Evolutionary conservation across 2,113 vertebrate genomes (phyloP), one percentile per base, ranked within the genome.

Genomic region (Mesembrinibis cayennensis): DNA sequence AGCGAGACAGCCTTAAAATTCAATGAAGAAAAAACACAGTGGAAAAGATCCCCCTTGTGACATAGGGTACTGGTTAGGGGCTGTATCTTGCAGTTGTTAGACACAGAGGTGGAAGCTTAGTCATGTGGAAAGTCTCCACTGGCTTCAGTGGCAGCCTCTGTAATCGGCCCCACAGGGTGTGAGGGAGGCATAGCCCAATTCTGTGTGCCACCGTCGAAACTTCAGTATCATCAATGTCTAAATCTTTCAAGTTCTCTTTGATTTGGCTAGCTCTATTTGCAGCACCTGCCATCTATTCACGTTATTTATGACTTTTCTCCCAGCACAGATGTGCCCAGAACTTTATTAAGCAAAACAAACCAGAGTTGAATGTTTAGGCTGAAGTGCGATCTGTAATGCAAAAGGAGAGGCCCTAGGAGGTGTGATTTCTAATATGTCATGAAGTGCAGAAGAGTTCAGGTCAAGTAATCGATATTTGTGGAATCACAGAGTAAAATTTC

Each of bases 401-500:
- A 87, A 91, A 93, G 80, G 29, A 87, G 69, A 87, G 26, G 18
- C 22, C 53, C 34, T 30, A 69, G 62, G 52, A 17, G 62, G 21
- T 73, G 25, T 82, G 32, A 21, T 91, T 82, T 87, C 52, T 85
- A 62, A 42, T 59, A 42, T 53, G 73, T 78, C 62, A 47, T 62
- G 53, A 88, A 58, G 16, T 12, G 42, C 61, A 19, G 71, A 87
- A 78, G 77, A 93, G 67, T 70, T 90, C 53, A 78, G 82, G 71
- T 87, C 84, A 88, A 72, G 90, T 79, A 76, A 86, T 73, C n/a
- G 16, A 62, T 93, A 89, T 63, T 59, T 90, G 40, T 90, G 90
- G 84, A 96, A 95, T 53, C 92, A 84, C 50, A 80, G 65, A 59
- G 49, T 88, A 87, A 95, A 86, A 95, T 82, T 87, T 87, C 69